These are phyloP conservation scores for Phaethornis superciliosus DNA, from an alignment of 2,113 vertebrate genomes.

Conservation along the genomic window DNA sequence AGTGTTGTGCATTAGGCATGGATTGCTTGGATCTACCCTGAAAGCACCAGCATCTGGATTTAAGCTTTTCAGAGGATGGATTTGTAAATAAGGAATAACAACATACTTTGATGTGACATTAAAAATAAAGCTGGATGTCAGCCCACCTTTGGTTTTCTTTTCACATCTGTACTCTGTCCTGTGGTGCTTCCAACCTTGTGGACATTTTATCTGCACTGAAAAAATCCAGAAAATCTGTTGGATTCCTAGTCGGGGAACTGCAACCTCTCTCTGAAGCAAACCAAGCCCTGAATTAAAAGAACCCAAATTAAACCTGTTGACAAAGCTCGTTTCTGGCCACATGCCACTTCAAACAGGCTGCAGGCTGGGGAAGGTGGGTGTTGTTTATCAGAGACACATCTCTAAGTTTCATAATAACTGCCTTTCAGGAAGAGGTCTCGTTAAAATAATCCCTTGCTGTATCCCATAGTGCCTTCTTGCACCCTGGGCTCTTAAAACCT, in stretches of 20 bases:
- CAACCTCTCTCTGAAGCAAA: background rate
- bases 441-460: slow-evolving; percentile 38
- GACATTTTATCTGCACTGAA: background rate
- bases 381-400: slow-evolving; percentile 71
- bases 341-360: slow-evolving; percentile 69
- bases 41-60: background rate
- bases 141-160: background rate
- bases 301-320: slow-evolving; percentile 65
- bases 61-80: background rate
- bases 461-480: slow-evolving; percentile 32
- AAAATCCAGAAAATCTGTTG: background rate
- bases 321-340: slow-evolving; percentile 60
- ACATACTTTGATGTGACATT: background rate
- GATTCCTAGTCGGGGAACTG: background rate
- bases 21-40: background rate
- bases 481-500: slow-evolving; percentile 29
- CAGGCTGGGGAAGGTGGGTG: slow-evolving; percentile 65
- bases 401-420: slow-evolving; percentile 42
- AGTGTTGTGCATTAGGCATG: background rate
- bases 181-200: background rate
- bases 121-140: background rate
- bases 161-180: background rate
- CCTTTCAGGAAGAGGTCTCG: slow-evolving; percentile 65
- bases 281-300: background rate
- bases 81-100: background rate